phyloP scores from a whole-genome alignment of 2,113 vertebrate genomes.

The Dunckerocampus dactyliophorus region DNA sequence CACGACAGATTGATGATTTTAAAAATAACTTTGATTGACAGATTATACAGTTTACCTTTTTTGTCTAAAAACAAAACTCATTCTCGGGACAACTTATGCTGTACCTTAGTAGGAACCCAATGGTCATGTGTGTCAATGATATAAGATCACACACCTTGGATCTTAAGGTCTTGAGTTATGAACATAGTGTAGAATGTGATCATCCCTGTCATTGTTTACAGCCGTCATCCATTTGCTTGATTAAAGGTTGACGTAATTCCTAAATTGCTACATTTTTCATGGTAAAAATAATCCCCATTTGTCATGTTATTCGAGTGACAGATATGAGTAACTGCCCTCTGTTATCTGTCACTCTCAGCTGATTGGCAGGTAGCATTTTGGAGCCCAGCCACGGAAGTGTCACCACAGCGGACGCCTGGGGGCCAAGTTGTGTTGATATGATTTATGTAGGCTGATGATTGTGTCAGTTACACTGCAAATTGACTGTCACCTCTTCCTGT shows the following conservation, averaged over 20 bases:
- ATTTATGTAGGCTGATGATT: slow-evolving; percentile 68
- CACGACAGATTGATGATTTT: not conserved
- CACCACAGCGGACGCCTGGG: slow-evolving; percentile 49
- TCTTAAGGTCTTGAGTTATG: no score
- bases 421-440: slow-evolving; percentile 59
- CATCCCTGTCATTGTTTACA: not conserved
- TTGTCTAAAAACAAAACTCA: not conserved
- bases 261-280: slow-evolving; percentile 35
- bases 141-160: no score
- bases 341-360: slow-evolving; percentile 51
- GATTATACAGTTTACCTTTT: not conserved
- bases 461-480: slow-evolving; percentile 60
- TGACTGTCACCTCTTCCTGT: slow-evolving; percentile 58
- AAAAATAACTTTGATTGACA: slow-evolving; percentile 12
- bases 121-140: no score
- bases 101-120: not conserved
- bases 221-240: slow-evolving; percentile 19
- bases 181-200: no score
- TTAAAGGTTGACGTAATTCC: slow-evolving; percentile 30
- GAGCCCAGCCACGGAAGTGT: slow-evolving; percentile 58
- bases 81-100: not conserved
- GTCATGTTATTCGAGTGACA: slow-evolving; percentile 16
- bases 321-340: slow-evolving; percentile 33
- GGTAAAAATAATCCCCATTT: slow-evolving; percentile 28
- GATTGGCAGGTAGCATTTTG: slow-evolving; percentile 62